A percentile compares a stretch with the other conserved stretches of the same genome.
These are phyloP conservation scores for Tragelaphus imberbis DNA, from an alignment of 2,113 vertebrate species.

Conservation along the genomic window DNA sequence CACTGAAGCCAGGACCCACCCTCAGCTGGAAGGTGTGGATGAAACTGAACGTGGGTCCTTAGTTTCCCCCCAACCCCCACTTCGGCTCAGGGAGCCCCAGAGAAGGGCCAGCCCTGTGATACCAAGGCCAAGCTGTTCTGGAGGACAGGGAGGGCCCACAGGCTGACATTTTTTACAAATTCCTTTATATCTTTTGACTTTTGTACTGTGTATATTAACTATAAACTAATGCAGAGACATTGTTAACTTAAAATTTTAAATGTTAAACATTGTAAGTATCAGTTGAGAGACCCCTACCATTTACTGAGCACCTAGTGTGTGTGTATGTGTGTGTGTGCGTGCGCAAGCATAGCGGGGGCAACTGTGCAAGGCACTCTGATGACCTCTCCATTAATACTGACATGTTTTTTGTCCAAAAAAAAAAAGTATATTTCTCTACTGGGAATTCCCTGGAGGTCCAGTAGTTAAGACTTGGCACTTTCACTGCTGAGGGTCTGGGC, in stretches of 20 bases:
- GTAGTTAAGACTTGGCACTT: background rate
- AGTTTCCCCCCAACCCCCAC: background rate
- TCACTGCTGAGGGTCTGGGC: background rate
- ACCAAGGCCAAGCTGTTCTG: background rate
- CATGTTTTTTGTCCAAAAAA: background rate
- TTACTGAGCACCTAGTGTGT: background rate
- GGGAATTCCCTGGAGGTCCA: background rate
- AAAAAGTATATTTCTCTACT: background rate
- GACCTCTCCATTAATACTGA: slow-evolving; percentile 31
- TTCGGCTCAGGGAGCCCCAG: background rate
- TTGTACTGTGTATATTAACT: background rate
- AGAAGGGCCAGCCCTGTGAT: background rate
- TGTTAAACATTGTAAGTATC: background rate
- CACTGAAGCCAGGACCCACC: background rate
- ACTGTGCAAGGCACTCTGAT: background rate
- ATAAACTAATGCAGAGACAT: background rate
- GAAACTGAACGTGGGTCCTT: background rate
- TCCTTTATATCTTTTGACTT: background rate
- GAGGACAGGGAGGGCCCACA: background rate
- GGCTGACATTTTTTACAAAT: background rate
- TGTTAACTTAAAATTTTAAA: background rate
- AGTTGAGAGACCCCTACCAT: background rate
- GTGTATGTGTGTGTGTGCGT: background rate
- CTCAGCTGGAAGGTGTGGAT: background rate
- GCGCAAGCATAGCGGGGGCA: accelerated